Evolutionary conservation across 1,140 invertebrate species (phyloP).

Genomic region (Cydia pomonella): DNA sequence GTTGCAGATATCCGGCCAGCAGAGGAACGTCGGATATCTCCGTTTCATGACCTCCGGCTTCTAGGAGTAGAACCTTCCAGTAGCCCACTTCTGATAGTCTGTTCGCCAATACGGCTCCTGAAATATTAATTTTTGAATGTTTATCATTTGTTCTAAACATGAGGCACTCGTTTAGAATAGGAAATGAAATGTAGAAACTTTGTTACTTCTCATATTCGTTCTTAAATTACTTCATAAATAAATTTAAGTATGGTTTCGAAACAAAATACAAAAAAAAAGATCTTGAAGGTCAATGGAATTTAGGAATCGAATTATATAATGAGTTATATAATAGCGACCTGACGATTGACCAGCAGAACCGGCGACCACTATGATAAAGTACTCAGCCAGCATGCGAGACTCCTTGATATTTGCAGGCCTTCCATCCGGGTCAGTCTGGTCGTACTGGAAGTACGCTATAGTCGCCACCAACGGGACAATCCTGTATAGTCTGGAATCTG

Average conservation of each 20-base stretch:
- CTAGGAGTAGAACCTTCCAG: constrained; percentile 92
- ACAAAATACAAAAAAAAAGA: too few relatives aligned
- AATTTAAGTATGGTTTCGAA: too few relatives aligned
- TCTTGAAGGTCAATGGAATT: too few relatives aligned
- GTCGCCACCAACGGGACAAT: constrained; percentile 90
- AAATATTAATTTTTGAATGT: constrained; percentile 44
- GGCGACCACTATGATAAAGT: constrained; percentile 94
- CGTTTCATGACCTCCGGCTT: constrained; percentile 95
- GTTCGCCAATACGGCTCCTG: constrained; percentile 94
- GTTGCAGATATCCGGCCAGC: constrained; percentile 92
- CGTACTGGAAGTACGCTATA: constrained; percentile 91
- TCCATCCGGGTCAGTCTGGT: constrained; percentile 88
- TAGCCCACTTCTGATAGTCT: constrained; percentile 88
- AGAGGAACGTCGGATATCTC: constrained; percentile 94
- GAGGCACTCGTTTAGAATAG: background rate
- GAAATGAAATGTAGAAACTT: background rate
- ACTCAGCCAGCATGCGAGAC: constrained; percentile 84
- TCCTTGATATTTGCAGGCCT: constrained; percentile 85
- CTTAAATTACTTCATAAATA: too few relatives aligned
- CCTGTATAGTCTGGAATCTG: constrained; percentile 71
- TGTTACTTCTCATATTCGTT: background rate
- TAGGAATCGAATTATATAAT: too few relatives aligned
- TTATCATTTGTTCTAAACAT: background rate
- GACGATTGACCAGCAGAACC: constrained; percentile 98
- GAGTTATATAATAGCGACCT: too few relatives aligned